Evolutionary conservation across 2,797 vertebrate genomes (phyloP), one percentile per base, ranked within the genome.

Genomic region (Chromobotia macracanthus): DNA sequence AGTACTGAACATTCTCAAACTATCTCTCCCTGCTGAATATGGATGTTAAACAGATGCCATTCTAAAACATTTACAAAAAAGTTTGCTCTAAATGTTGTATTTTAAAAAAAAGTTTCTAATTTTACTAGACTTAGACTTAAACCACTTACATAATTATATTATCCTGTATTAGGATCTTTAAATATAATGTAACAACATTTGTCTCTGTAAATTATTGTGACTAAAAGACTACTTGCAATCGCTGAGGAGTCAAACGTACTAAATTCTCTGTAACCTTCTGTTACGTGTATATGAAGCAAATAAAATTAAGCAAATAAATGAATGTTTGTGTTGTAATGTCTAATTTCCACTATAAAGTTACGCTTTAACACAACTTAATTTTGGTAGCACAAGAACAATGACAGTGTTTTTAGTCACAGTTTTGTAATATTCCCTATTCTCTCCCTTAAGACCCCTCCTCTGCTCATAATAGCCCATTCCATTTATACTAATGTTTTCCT

Each of bases 361-460:
- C 1, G 0, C 11, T 12, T 18, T 23, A 56, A 56, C 53, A 23
- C 53, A 56, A 10, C 53, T 23, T 55, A 21, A 25, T 35, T 28
- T 28, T 60, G 58, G 58, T 16, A 31, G 2, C 58, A 16, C 25
- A 31, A 31, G 5, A 8, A 61, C 5, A 31, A 31, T 28, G 25
- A 53, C 1, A 31, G 41, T 70, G 8, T 70, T 15, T 51, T 53
- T 5, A 67, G 15, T 25, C 23, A 58, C 66, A 82, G n/a, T 15
- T 41, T 23, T 15, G 5, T 72, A 50, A 73, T 46, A 50, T 75
- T 77, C 5, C 35, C 56, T 38, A 69, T 71, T 78, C 60, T 25
- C 55, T 76, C 51, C 23, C 23, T 23, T 58, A 76, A 79, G 68
- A 69, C 63, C 51, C 77, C 44, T 77, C 78, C 75, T 69, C 71